phyloP scores from a whole-genome alignment of 23 tunicate genomes.

The Ascidia mentula region DNA sequence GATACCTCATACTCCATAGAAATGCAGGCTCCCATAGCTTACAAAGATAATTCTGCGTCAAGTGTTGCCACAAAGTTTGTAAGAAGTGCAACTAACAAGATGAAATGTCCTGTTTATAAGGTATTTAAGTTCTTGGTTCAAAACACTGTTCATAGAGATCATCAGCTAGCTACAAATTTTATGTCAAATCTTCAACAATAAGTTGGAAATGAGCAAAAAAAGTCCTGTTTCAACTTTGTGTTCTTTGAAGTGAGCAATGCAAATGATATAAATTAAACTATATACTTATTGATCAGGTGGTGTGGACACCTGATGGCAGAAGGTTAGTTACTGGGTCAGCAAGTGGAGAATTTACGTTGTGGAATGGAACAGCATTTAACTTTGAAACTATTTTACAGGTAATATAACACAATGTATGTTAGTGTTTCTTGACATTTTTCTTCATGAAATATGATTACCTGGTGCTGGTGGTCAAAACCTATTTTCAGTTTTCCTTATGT shows the following conservation, averaged over 20 bases:
- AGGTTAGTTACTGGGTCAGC: conserved; percentile 98
- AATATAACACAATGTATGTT: conserved; percentile 8
- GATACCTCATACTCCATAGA: conserved; percentile 67
- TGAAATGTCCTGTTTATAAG: conserved; percentile 99
- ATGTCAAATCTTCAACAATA: no score
- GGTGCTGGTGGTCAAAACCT: neutral
- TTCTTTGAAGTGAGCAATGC: no score
- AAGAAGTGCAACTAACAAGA: conserved; percentile 95
- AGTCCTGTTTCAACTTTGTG: no score
- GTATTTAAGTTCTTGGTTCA: conserved; percentile 36
- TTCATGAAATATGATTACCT: no score
- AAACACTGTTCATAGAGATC: neutral
- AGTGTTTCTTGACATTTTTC: no score
- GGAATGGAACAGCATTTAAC: conserved; percentile 99
- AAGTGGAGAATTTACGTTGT: conserved; percentile 95
- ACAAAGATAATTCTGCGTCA: conserved; percentile 69
- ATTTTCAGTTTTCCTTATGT: neutral
- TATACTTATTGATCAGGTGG: conserved; percentile 50
- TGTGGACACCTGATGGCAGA: conserved; percentile 99
- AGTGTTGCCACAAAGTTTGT: conserved; percentile 95
- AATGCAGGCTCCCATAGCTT: conserved; percentile 78
- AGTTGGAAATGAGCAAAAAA: no score
- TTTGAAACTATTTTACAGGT: conserved; percentile 99
- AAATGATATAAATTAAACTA: neutral
- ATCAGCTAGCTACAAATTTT: neutral